These are phyloP conservation scores for Hoplodrina blanda DNA, from an alignment of 2,888 invertebrate genomes.

Conservation along the genomic window DNA sequence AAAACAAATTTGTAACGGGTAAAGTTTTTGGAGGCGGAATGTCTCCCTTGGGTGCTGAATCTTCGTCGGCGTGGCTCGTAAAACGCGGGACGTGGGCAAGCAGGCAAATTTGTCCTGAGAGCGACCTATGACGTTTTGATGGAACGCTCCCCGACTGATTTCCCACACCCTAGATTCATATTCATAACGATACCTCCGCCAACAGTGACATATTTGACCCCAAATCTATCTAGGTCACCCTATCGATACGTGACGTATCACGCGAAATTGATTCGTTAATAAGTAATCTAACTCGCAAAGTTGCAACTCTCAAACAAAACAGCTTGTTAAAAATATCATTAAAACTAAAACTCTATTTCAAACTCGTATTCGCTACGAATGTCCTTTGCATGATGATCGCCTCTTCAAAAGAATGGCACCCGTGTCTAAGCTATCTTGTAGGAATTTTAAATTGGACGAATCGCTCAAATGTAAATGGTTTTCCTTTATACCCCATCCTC, in stretches of 20 bases:
- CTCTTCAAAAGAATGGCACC: slow-evolving; percentile 90
- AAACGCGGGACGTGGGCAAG: slow-evolving; percentile 90
- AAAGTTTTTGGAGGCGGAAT: slow-evolving; percentile 91
- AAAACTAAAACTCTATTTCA: slow-evolving; percentile 73
- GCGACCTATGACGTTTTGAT: slow-evolving; percentile 91
- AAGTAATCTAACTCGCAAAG: slow-evolving; percentile 60
- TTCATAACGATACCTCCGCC: slow-evolving; percentile 86
- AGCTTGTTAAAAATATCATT: slow-evolving; percentile 72
- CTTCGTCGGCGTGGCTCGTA: slow-evolving; percentile 90
- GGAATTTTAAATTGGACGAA: slow-evolving; percentile 92
- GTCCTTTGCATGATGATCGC: slow-evolving; percentile 86
- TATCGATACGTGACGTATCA: slow-evolving; percentile 72
- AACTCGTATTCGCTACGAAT: slow-evolving; percentile 73
- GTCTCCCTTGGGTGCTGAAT: slow-evolving; percentile 90
- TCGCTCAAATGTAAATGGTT: slow-evolving; percentile 92
- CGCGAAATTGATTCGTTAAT: slow-evolving; percentile 71
- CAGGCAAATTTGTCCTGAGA: slow-evolving; percentile 90
- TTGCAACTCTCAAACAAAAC: slow-evolving; percentile 57
- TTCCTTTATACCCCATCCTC: slow-evolving; percentile 91
- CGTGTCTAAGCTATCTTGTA: slow-evolving; percentile 91
- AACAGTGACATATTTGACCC: slow-evolving; percentile 80
- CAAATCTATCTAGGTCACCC: slow-evolving; percentile 73
- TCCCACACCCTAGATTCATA: slow-evolving; percentile 88
- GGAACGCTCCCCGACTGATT: slow-evolving; percentile 88
- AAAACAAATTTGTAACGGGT: slow-evolving; percentile 91